Conservation (phyloP, 2,113 vertebrate genomes). For the Leptocoma aspasia region DNA sequence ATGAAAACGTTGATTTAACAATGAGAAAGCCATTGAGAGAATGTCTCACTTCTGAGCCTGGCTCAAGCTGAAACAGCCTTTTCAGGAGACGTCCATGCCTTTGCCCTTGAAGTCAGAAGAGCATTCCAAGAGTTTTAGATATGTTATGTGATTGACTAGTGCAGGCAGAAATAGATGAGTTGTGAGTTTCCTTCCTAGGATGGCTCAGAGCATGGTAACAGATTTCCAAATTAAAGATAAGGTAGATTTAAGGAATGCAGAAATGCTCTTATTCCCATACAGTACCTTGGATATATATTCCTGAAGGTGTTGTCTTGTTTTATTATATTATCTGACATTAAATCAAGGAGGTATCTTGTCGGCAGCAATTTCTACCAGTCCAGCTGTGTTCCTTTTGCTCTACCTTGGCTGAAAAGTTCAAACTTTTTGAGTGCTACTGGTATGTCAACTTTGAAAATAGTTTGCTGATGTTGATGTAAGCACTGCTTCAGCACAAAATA, state of each 20-base stretch:
- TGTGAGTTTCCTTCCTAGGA: not conserved
- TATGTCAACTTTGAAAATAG: not conserved
- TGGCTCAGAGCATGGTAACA: not conserved
- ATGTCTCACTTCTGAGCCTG: not conserved
- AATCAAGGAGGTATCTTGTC: not conserved
- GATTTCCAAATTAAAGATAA: not conserved
- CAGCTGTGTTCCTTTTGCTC: not conserved
- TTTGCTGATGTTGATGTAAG: not conserved
- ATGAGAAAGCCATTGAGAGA: not conserved
- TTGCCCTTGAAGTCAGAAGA: not conserved
- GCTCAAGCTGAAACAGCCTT: not conserved
- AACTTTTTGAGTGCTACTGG: not conserved
- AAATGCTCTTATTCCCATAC: not conserved
- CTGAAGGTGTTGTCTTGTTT: not conserved
- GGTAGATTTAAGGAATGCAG: not conserved
- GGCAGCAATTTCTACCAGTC: not conserved
- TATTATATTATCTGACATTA: not conserved
- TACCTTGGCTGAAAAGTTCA: not conserved
- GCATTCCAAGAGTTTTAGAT: not conserved
- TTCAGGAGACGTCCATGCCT: not conserved
- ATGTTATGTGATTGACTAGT: not conserved
- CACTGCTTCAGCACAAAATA: not conserved
- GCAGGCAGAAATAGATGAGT: not conserved
- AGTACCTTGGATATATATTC: not conserved
- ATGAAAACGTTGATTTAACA: not conserved